Conservation (phyloP, 2,797 vertebrate species). For the Crocidura indochinensis region DNA sequence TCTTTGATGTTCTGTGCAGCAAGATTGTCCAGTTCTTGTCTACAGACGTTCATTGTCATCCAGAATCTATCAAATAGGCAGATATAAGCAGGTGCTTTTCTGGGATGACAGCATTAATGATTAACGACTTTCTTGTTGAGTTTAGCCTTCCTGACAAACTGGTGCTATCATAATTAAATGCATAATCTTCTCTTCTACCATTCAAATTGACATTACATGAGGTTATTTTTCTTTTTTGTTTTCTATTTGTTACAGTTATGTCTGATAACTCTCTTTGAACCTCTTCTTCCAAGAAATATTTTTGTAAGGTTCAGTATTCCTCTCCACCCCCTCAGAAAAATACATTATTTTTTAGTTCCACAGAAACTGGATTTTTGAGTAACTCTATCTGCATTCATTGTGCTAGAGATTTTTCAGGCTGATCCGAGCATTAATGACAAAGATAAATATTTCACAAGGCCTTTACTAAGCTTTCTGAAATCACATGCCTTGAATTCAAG, state of each 20-base stretch:
- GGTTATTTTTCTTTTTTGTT: neutral
- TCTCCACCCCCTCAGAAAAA: neutral
- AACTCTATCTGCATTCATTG: neutral
- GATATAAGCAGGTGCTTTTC: constrained; percentile 16
- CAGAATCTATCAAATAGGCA: constrained; percentile 23
- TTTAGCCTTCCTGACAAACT: constrained; percentile 46
- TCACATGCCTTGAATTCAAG: neutral
- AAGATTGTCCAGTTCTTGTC: neutral
- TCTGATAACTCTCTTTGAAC: neutral
- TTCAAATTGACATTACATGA: neutral
- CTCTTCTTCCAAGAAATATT: constrained; percentile 14
- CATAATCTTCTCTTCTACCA: constrained; percentile 4
- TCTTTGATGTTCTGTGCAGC: neutral
- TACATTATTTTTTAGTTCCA: constrained; percentile 15
- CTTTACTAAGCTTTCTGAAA: constrained; percentile 45
- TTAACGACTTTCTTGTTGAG: constrained; percentile 47
- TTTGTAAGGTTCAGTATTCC: constrained; percentile 8
- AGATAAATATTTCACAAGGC: neutral
- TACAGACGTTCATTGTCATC: constrained; percentile 22
- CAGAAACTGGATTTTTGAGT: constrained; percentile 4
- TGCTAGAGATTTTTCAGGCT: constrained; percentile 1
- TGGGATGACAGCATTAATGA: constrained; percentile 49
- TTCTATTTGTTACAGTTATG: constrained; percentile 17
- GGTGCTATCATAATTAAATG: constrained; percentile 65
- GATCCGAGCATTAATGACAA: neutral